Base-by-base conservation (phyloP, 2,113 vertebrate genomes). In the Lipophrys pholis region DNA sequence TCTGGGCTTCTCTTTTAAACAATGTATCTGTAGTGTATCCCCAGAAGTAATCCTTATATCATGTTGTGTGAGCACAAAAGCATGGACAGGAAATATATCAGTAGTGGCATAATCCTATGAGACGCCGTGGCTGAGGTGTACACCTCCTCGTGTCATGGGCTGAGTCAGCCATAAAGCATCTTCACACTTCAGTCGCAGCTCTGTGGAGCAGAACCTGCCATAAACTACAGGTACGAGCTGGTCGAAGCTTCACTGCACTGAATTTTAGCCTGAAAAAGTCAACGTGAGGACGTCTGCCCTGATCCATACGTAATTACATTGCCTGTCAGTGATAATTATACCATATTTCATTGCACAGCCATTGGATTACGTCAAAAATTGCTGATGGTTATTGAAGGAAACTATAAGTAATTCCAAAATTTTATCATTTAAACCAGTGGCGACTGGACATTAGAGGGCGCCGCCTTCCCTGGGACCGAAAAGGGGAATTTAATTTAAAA, bases 131-230 rank as follows among this genome's bases (percentile, higher is more conserved):
- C 11, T 40, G 43, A 11, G 43, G 16, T 38, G 16, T 6, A 39
- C 17, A 36, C 73, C 52, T 46, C 38, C 40, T 35, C 59, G 42
- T 69, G 56, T 46, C 46, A 21, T 68, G 71, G 51, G 62, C 5
- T 54, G 38, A 61, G 49, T 57, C 39, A 51, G 46, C 46, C 53
- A 74, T 69, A 16, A 74, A 74, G 36, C 59, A n/a, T 59, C 15
- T 9, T 30, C 5, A 53, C 8, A 51, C 61, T 68, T 73, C 63
- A 57, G 39, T 51, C 21, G 21, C 21, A 30, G 21, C 8, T 67
- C 38, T n/a, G 41, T 43, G 45, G 45, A 67, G 62, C 67, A 76
- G 12, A 78, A 42, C n/a, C 45, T 66, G 45, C 55, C 52, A 76
- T 15, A 67, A 76, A 69, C 42, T 35, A 16, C 54, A 69, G 35